Percentiles rank a stretch among this genome's conserved stretches.
Evolutionary conservation across 2,888 invertebrate genomes (phyloP).

Genomic region (Campoplex capitator): DNA sequence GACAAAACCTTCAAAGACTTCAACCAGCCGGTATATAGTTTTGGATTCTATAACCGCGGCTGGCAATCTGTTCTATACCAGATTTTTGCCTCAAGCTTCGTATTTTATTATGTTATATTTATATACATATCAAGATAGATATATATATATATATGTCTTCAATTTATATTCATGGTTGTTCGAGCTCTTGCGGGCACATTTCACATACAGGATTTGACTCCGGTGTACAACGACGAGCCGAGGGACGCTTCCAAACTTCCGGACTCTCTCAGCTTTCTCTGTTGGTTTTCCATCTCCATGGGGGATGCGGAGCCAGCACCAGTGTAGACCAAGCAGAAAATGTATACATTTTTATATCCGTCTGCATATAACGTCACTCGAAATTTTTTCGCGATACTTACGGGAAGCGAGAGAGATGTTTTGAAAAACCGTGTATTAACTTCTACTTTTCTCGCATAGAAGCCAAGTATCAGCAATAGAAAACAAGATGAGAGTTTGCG

Average conservation of each 20-base stretch:
- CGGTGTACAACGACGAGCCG: neutral
- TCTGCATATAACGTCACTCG: neutral
- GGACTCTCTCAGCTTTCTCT: constrained; percentile 20
- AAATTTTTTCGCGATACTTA: constrained; percentile 13
- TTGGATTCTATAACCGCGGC: constrained; percentile 19
- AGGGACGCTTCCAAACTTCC: constrained; percentile 53
- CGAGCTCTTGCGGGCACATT: constrained; percentile 22
- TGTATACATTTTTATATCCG: neutral
- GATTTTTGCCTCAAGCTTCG: constrained; percentile 41
- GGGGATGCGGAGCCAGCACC: constrained; percentile 26
- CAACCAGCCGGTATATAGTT: constrained; percentile 7
- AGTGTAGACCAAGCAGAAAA: constrained; percentile 20
- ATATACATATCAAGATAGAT: neutral
- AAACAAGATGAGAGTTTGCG: constrained; percentile 7
- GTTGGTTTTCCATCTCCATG: constrained; percentile 37
- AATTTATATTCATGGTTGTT: constrained; percentile 60
- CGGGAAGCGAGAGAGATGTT: constrained; percentile 9
- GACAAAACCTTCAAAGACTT: constrained; percentile 49
- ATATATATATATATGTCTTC: constrained; percentile 26
- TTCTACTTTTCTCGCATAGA: neutral
- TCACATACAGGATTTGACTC: constrained; percentile 14
- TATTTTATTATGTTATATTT: neutral
- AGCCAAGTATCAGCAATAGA: constrained; percentile 20
- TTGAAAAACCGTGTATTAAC: neutral
- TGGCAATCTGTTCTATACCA: constrained; percentile 37